A percentile compares a stretch with the other conserved stretches of the same genome.
Evolutionary conservation across 1,140 invertebrate genomes (phyloP).

Genomic region (Vanessa atalanta): DNA sequence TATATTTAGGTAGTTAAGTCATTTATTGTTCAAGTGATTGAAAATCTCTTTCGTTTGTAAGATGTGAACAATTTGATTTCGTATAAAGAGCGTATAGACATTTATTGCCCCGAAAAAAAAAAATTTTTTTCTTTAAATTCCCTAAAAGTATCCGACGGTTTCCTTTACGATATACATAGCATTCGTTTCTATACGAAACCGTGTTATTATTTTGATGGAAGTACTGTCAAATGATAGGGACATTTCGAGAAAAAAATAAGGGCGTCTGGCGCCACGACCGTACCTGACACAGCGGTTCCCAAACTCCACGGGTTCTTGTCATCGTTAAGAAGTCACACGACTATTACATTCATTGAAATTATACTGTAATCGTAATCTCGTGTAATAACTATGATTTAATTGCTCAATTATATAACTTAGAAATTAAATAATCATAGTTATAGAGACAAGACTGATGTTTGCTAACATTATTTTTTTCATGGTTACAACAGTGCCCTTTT

Average conservation of each 20-base stretch:
- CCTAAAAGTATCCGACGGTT: not conserved
- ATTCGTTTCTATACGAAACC: conserved; percentile 37
- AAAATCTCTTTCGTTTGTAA: too few species aligned
- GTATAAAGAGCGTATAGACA: too few species aligned
- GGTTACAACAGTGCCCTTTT: too few species aligned
- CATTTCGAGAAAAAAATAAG: conserved; percentile 53
- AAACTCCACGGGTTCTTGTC: conserved; percentile 37
- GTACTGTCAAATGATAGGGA: conserved; percentile 65
- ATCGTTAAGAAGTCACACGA: not conserved
- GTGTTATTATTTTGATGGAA: conserved; percentile 55
- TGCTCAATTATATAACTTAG: too few species aligned
- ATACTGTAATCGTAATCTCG: not conserved
- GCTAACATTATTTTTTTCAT: too few species aligned
- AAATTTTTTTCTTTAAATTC: not conserved
- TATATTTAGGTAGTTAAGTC: too few species aligned
- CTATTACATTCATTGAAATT: not conserved
- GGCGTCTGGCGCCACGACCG: conserved; percentile 57
- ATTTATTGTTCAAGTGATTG: too few species aligned
- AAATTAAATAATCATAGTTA: too few species aligned
- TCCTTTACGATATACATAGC: conserved; percentile 32
- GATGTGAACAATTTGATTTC: too few species aligned
- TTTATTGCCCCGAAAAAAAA: too few species aligned
- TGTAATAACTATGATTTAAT: too few species aligned
- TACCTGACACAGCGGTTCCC: conserved; percentile 49
- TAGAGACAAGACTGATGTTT: too few species aligned